These are phyloP conservation scores for Xiphophorus hellerii DNA, from an alignment of 2,113 vertebrate genomes.

Conservation along the genomic window DNA sequence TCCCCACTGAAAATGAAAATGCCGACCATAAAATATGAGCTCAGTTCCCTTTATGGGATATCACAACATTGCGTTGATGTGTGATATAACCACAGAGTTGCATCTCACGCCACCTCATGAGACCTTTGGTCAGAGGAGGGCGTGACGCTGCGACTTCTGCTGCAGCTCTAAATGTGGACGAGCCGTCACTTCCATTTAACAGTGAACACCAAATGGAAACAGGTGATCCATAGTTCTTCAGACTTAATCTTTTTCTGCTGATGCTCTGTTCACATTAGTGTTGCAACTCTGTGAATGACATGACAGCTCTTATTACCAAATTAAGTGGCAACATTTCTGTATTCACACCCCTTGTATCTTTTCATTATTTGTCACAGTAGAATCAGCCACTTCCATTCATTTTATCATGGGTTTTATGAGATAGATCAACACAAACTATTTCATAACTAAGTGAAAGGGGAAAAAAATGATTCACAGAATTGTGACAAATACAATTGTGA, in stretches of 20 bases:
- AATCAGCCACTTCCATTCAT: neutral
- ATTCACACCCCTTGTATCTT: neutral
- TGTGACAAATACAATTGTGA: neutral
- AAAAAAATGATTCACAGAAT: neutral
- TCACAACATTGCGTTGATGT: neutral
- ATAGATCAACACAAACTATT: neutral
- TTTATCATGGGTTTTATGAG: neutral
- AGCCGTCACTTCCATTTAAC: slow-evolving; percentile 25
- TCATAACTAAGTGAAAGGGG: neutral
- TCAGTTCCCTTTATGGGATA: slow-evolving; percentile 3
- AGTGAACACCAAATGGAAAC: neutral
- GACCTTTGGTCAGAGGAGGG: neutral
- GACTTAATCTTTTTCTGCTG: neutral
- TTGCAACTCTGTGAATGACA: neutral
- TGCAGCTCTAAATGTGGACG: slow-evolving; percentile 17
- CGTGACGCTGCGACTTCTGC: slow-evolving; percentile 15
- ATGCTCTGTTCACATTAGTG: neutral
- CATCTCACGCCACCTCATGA: neutral
- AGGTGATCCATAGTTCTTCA: neutral
- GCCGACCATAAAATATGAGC: neutral
- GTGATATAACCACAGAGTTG: neutral
- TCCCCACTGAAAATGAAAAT: neutral
- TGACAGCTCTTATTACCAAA: neutral
- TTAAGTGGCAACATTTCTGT: neutral
- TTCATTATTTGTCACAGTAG: neutral